A percentile compares a stretch with the other conserved stretches of the same genome.
Conservation (phyloP, 2,113 vertebrate species). For the Hypomesus transpacificus region DNA sequence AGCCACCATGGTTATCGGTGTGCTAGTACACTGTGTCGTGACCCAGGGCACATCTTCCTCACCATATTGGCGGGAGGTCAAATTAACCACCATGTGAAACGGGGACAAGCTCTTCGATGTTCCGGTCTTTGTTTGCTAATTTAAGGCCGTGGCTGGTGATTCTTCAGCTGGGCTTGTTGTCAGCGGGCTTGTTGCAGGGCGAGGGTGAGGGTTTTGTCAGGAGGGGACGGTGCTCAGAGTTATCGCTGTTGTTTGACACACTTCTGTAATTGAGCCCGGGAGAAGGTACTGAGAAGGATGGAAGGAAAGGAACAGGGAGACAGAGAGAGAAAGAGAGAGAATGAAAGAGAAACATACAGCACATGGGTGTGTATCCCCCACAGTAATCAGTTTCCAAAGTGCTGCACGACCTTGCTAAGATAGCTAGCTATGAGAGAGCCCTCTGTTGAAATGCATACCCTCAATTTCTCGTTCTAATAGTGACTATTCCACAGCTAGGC, state of each 20-base stretch:
- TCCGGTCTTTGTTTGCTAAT: slow-evolving; percentile 54
- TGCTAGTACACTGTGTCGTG: background rate
- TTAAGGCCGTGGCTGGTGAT: slow-evolving; percentile 38
- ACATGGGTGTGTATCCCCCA: background rate
- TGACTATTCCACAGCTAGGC: no score
- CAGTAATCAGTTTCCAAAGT: no score
- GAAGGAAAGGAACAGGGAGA: no score
- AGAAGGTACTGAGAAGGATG: background rate
- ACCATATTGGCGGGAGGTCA: slow-evolving; percentile 36
- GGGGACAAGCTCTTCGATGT: slow-evolving; percentile 23
- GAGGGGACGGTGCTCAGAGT: background rate
- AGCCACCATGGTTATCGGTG: slow-evolving; percentile 15
- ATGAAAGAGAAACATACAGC: slow-evolving; percentile 24
- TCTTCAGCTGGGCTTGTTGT: slow-evolving; percentile 22
- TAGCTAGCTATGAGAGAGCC: background rate
- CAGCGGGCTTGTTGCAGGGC: background rate
- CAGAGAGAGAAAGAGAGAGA: background rate
- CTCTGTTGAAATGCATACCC: slow-evolving; percentile 46
- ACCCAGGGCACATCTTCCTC: slow-evolving; percentile 18
- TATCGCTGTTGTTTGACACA: slow-evolving; percentile 18
- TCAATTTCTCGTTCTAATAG: slow-evolving; percentile 34
- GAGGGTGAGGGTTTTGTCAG: background rate
- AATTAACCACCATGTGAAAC: slow-evolving; percentile 20
- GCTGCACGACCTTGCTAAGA: no score
- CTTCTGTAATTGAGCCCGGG: slow-evolving; percentile 33